Evolutionary conservation across 1,140 invertebrate genomes (phyloP).

Genomic region (Pectinophora gossypiella): DNA sequence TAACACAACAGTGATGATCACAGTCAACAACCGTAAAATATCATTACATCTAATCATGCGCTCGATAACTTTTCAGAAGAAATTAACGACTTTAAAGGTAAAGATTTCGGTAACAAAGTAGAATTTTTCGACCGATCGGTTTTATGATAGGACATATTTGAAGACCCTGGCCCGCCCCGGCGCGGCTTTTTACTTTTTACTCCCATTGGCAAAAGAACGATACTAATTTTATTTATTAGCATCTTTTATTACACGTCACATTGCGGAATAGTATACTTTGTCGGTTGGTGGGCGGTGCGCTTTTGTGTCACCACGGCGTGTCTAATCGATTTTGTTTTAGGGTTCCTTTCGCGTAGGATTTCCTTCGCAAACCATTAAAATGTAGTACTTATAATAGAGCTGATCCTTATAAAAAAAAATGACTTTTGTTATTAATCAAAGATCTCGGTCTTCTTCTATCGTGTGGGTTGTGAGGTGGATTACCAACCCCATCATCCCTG

Average conservation of each 20-base stretch:
- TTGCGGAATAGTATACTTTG: slow-evolving; percentile 43
- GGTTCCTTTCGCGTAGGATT: too few species aligned
- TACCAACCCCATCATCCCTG: too few species aligned
- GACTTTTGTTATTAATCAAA: too few species aligned
- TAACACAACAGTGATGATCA: not conserved
- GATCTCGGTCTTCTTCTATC: too few species aligned
- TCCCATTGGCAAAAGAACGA: slow-evolving; percentile 18
- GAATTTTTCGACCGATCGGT: slow-evolving; percentile 1
- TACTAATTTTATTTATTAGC: slow-evolving; percentile 68
- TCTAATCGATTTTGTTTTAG: slow-evolving; percentile 39
- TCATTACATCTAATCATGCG: slow-evolving; percentile 19
- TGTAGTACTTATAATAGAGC: too few species aligned
- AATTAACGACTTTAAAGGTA: slow-evolving; percentile 16
- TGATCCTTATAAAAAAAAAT: too few species aligned
- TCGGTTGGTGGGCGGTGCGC: slow-evolving; percentile 31
- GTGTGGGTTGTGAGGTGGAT: too few species aligned
- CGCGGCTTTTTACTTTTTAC: slow-evolving; percentile 33
- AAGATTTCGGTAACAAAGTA: not conserved
- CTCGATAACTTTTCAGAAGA: slow-evolving; percentile 17
- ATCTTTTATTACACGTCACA: slow-evolving; percentile 46
- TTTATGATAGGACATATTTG: not conserved
- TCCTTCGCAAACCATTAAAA: too few species aligned
- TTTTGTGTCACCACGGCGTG: slow-evolving; percentile 25
- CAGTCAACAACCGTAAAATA: slow-evolving; percentile 5
- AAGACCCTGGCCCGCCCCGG: slow-evolving; percentile 18